Conservation (phyloP, 1,140 invertebrate species). For the Eufriesea mexicana region DNA sequence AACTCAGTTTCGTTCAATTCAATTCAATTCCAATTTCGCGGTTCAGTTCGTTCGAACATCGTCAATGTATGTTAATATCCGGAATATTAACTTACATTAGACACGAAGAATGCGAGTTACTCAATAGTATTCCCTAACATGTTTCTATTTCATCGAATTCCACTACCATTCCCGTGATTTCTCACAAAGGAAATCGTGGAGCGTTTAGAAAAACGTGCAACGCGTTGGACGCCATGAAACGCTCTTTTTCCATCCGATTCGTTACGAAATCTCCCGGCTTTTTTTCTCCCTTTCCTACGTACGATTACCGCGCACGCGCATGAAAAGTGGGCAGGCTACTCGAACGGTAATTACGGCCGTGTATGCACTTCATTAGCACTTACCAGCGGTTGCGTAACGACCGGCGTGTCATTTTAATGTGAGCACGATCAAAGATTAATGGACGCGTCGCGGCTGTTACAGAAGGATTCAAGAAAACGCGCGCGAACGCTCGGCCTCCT, state of each 20-base stretch:
- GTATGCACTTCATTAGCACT: slow-evolving; percentile 80
- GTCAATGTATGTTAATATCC: neutral
- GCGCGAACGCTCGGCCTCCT: slow-evolving; percentile 15
- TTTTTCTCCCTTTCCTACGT: slow-evolving; percentile 57
- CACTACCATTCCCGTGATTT: neutral
- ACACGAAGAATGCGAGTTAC: neutral
- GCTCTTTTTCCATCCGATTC: slow-evolving; percentile 10
- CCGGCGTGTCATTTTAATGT: slow-evolving; percentile 78
- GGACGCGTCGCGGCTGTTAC: slow-evolving; percentile 68
- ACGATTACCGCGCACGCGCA: slow-evolving; percentile 58
- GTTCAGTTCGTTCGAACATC: neutral
- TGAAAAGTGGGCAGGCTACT: slow-evolving; percentile 76
- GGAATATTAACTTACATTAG: neutral
- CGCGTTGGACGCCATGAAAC: neutral
- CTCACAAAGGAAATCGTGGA: neutral
- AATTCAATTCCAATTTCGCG: neutral
- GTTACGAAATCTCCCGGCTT: slow-evolving; percentile 13
- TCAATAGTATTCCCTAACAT: neutral
- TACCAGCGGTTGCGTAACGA: slow-evolving; percentile 76
- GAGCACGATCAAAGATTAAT: slow-evolving; percentile 78
- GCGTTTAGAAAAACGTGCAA: neutral
- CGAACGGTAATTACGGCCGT: slow-evolving; percentile 76
- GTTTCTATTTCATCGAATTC: neutral
- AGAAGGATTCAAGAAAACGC: slow-evolving; percentile 71
- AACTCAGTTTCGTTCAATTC: neutral